Percentiles rank a stretch among this genome's conserved stretches.
These are phyloP conservation scores for Cercocebus atys DNA, from an alignment of 2,113 vertebrate genomes.

Conservation along the genomic window DNA sequence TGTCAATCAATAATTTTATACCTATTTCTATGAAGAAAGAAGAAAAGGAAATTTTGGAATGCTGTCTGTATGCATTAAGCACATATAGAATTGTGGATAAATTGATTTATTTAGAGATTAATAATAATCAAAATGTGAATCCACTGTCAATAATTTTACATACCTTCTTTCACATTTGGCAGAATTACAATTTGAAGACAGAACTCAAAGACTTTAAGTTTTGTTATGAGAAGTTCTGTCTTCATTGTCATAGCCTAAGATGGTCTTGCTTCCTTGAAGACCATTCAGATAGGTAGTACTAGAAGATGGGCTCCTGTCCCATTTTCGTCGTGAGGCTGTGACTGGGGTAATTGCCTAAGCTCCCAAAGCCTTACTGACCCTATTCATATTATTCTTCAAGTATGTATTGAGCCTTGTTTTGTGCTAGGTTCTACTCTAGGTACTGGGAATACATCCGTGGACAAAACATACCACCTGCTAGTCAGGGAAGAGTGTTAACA, in stretches of 20 bases:
- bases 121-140: neutral
- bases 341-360: neutral
- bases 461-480: neutral
- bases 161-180: neutral
- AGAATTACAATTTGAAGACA: neutral
- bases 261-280: neutral
- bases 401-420: neutral
- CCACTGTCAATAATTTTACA: neutral
- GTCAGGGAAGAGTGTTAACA: neutral
- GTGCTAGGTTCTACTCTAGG: neutral
- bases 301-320: neutral
- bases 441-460: neutral
- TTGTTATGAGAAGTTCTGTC: neutral
- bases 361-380: neutral
- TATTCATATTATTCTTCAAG: neutral
- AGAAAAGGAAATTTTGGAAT: neutral
- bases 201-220: neutral
- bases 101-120: neutral
- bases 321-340: rapidly evolving
- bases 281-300: neutral
- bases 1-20: neutral
- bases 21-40: neutral
- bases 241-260: neutral
- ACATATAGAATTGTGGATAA: neutral
- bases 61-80: neutral